A percentile compares a stretch with the other conserved stretches of the same genome.
Evolutionary conservation across 37 sponge, comb jelly and placozoan genomes (phyloP).

Genomic region (Bolinopsis microptera): DNA sequence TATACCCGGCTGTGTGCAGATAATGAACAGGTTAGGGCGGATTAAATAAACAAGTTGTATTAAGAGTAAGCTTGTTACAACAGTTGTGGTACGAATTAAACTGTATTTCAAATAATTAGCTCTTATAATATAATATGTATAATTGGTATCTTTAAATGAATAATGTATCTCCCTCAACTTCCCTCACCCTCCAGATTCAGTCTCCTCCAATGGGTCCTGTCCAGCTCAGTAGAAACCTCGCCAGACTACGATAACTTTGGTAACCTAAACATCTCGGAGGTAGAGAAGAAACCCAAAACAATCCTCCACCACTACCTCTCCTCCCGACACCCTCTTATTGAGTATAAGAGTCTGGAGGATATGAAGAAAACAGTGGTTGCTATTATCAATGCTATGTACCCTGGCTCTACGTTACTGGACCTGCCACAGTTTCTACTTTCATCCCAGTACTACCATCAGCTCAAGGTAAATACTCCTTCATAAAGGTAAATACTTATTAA

Average conservation of each 20-base stretch:
- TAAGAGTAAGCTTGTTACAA: too few species aligned
- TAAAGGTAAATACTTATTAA: neutral
- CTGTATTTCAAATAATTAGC: too few species aligned
- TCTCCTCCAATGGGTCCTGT: slow-evolving; percentile 56
- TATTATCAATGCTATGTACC: slow-evolving; percentile 38
- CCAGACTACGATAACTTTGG: slow-evolving; percentile 37
- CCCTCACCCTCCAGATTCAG: neutral
- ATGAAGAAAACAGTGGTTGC: neutral
- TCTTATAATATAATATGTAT: too few species aligned
- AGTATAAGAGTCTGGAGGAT: slow-evolving; percentile 34
- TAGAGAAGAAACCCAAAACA: neutral
- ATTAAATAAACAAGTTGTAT: too few species aligned
- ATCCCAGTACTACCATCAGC: slow-evolving; percentile 38
- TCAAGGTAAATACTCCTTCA: neutral
- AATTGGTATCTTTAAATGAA: too few species aligned
- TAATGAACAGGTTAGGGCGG: neutral
- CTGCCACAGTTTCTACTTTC: slow-evolving; percentile 56
- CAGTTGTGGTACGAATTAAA: too few species aligned
- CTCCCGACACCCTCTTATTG: slow-evolving; percentile 3
- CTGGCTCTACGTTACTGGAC: slow-evolving; percentile 15
- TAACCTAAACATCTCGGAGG: slow-evolving; percentile 15
- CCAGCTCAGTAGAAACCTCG: slow-evolving; percentile 8
- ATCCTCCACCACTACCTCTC: slow-evolving; percentile 48
- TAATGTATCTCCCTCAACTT: too few species aligned
- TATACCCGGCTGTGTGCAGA: neutral